phyloP scores from a whole-genome alignment of 2,113 vertebrate genomes.

The Stomatorhinus ivindoensis region DNA sequence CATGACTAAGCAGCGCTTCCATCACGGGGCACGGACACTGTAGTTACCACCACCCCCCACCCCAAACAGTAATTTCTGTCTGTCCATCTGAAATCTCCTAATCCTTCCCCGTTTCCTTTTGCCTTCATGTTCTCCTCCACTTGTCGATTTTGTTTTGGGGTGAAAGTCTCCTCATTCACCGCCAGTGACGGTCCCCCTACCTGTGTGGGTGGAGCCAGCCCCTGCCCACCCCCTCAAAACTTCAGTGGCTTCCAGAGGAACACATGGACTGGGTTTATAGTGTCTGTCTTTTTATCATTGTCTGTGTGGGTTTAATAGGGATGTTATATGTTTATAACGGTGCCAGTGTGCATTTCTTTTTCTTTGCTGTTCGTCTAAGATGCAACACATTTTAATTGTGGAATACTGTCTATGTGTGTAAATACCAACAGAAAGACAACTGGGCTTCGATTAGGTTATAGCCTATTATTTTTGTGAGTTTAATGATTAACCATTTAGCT shows the following conservation, averaged over 20 bases:
- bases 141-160: not conserved
- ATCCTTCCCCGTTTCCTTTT: not conserved
- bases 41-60: not conserved
- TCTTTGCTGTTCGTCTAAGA: not conserved
- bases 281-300: conserved; percentile 20
- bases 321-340: conserved; percentile 12
- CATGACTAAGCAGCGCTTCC: not conserved
- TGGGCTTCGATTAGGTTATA: not conserved
- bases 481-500: not conserved
- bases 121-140: not conserved
- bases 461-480: not conserved
- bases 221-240: not conserved
- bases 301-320: conserved; percentile 16
- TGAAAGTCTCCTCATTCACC: not conserved
- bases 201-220: conserved; percentile 2
- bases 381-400: not conserved
- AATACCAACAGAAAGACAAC: not conserved
- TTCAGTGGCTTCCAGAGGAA: conserved; percentile 16
- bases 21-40: not conserved
- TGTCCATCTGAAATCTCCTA: not conserved
- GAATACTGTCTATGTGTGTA: not conserved
- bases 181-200: not conserved
- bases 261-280: conserved; percentile 18
- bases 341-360: not conserved
- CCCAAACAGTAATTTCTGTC: not conserved